phyloP scores from a whole-genome alignment of 2,113 vertebrate genomes.

The Noturus placidus region DNA sequence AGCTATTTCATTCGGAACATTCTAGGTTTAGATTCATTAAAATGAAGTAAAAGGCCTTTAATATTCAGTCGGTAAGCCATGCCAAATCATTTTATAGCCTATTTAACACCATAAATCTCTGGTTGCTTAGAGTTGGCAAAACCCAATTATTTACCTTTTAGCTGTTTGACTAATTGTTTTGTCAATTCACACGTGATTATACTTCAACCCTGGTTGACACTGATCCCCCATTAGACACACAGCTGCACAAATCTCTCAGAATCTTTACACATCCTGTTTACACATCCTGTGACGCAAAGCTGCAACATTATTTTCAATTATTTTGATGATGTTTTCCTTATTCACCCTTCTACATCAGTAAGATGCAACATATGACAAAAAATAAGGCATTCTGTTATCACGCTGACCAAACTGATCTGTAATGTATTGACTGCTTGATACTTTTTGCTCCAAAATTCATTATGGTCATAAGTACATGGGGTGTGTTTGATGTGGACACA shows the following conservation, averaged over 20 bases:
- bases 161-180: conserved; percentile 49
- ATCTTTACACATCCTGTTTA: neutral
- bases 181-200: conserved; percentile 45
- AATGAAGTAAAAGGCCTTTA: neutral
- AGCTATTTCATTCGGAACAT: neutral
- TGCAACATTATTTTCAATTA: neutral
- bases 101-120: conserved; percentile 31
- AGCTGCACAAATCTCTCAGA: conserved; percentile 1
- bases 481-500: conserved; percentile 20
- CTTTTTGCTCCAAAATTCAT: conserved; percentile 20
- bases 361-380: neutral
- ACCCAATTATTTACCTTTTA: conserved; percentile 54
- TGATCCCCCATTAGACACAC: neutral
- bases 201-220: conserved; percentile 16
- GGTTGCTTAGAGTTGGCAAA: conserved; percentile 32
- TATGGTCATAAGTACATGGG: conserved; percentile 1
- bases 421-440: conserved; percentile 12
- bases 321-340: neutral
- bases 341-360: neutral
- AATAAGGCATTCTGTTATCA: conserved; percentile 17
- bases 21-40: neutral
- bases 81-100: conserved; percentile 21
- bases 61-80: conserved; percentile 31
- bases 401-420: neutral
- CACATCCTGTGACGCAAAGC: neutral